phyloP scores from a whole-genome alignment of 1,140 invertebrate species.

The Drosophila equinoxialis region DNA sequence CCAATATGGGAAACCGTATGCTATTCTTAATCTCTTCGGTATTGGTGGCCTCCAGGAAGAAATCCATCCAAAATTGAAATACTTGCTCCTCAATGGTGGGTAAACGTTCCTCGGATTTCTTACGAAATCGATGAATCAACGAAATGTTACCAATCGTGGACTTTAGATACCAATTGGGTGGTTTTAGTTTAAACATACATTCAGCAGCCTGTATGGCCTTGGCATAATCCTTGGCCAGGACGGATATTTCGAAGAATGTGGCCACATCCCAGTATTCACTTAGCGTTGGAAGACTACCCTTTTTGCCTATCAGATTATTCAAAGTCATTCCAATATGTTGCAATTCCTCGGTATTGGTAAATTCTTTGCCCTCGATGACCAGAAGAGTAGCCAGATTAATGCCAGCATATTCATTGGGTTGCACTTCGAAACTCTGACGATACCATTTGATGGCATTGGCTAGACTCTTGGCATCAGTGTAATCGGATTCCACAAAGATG shows the following conservation, averaged over 20 bases:
- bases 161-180: constrained; percentile 99
- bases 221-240: constrained; percentile 97
- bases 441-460: constrained; percentile 99
- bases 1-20: constrained; percentile 92
- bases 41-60: constrained; percentile 95
- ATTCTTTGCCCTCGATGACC: constrained; percentile 98
- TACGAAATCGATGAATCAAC: constrained; percentile 96
- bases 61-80: constrained; percentile 99
- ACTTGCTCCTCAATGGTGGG: constrained; percentile 91
- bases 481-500: constrained; percentile 98
- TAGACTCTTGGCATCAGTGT: constrained; percentile 94
- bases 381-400: constrained; percentile 99
- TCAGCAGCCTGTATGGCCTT: constrained; percentile 99
- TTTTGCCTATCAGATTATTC: constrained; percentile 99
- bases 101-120: constrained; percentile 89
- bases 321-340: constrained; percentile 94
- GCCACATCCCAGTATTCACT: constrained; percentile 99
- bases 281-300: constrained; percentile 95
- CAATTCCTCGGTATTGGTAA: constrained; percentile 94
- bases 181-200: constrained; percentile 99
- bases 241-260: constrained; percentile 99
- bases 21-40: constrained; percentile 88
- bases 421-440: constrained; percentile 97
- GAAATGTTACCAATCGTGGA: constrained; percentile 99
- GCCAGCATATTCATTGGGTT: constrained; percentile 99